Conservation (phyloP, 2,888 invertebrate genomes). For the Chloroclystis v-ata region DNA sequence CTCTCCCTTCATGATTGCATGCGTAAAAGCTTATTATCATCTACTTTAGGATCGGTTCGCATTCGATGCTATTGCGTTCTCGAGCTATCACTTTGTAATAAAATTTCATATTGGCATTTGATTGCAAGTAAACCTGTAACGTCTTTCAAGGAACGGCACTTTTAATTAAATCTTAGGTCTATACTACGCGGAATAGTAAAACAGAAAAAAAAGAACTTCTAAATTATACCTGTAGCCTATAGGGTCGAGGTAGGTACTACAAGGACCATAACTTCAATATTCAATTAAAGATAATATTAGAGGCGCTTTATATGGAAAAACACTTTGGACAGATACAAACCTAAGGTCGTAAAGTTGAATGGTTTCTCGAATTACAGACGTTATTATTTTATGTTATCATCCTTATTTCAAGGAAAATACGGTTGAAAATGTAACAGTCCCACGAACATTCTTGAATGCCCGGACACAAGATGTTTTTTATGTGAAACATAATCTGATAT, state of each 20-base stretch:
- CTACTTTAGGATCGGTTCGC: conserved; percentile 23
- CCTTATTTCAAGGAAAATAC: conserved; percentile 11
- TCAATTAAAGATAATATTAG: conserved; percentile 20
- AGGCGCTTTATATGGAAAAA: conserved; percentile 20
- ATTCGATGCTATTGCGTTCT: conserved; percentile 18
- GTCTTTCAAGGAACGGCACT: conserved; percentile 21
- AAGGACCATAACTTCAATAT: conserved; percentile 13
- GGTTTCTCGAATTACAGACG: conserved; percentile 18
- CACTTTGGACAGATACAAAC: conserved; percentile 18
- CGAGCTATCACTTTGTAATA: conserved; percentile 25
- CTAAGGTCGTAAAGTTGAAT: conserved; percentile 22
- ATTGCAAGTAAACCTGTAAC: conserved; percentile 14
- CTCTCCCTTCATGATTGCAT: conserved; percentile 22
- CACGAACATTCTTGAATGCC: conserved; percentile 5
- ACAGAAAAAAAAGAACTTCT: conserved; percentile 7
- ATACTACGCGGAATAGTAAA: conserved; percentile 6
- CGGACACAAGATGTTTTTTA: conserved; percentile 17
- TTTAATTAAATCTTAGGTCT: conserved; percentile 20
- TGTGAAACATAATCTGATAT: conserved; percentile 20
- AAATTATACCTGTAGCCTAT: conserved; percentile 5
- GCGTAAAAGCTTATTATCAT: conserved; percentile 26
- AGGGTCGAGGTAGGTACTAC: no score
- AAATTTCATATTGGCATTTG: conserved; percentile 19
- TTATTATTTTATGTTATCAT: conserved; percentile 3
- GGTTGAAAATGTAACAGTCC: conserved; percentile 14